Conservation (phyloP, 2,113 vertebrate genomes). For the Falcunculus frontatus region DNA sequence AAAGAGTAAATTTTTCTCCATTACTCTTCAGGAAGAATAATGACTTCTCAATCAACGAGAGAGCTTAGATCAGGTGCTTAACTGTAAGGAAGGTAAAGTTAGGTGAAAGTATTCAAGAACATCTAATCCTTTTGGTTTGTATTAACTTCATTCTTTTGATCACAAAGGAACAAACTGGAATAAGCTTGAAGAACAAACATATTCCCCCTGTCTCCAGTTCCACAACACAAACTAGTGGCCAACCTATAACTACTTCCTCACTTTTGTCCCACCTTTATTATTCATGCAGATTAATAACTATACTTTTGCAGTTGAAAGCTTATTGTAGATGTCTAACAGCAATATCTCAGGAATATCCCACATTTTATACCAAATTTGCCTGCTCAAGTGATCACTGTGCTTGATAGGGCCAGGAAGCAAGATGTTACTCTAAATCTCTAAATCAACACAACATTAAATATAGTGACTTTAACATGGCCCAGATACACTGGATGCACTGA, state of each 20-base stretch:
- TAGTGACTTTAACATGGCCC: not conserved
- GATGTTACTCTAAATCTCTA: not conserved
- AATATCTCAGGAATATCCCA: not conserved
- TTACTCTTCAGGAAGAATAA: not conserved
- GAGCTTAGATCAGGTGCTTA: not conserved
- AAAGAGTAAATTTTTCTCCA: not conserved
- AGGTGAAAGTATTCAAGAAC: not conserved
- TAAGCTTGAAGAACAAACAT: not conserved
- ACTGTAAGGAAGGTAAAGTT: not conserved
- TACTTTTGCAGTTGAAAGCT: not conserved
- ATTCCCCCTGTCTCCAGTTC: accelerated
- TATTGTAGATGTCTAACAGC: not conserved
- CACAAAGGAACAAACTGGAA: not conserved
- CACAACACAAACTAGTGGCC: not conserved
- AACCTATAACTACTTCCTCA: not conserved
- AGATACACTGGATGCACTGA: not conserved
- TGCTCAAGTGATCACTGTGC: not conserved
- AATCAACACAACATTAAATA: not conserved
- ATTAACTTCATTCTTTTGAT: not conserved
- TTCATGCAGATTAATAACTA: not conserved
- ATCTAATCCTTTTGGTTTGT: not conserved
- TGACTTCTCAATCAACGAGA: not conserved
- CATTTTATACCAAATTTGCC: not conserved
- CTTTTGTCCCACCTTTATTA: not conserved
- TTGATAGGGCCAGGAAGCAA: not conserved